Percentiles rank a stretch among this genome's conserved stretches.
phyloP scores from a whole-genome alignment of 2,888 invertebrate species.

The Muscina levida region DNA sequence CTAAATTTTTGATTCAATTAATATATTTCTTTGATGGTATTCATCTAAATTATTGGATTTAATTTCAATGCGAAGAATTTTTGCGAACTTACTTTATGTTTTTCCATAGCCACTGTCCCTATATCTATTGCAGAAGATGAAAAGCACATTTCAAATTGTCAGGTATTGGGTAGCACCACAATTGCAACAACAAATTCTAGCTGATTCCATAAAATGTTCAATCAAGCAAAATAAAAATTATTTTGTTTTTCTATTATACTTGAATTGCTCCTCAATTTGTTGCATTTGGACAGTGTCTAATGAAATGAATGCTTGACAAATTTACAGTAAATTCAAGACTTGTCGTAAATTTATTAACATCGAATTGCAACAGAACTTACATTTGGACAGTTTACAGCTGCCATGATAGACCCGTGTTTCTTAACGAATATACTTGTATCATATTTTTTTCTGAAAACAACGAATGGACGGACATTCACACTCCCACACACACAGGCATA shows the following conservation, averaged over 20 bases:
- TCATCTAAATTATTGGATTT: too few relatives aligned
- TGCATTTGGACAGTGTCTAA: constrained; percentile 10
- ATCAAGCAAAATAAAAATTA: not conserved
- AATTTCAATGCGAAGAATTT: too few relatives aligned
- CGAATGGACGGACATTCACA: constrained; percentile 30
- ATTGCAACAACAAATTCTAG: too few relatives aligned
- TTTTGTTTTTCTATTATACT: not conserved
- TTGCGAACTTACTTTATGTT: too few relatives aligned
- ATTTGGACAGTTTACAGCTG: constrained; percentile 23
- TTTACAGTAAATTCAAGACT: constrained; percentile 36
- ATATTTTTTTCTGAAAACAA: not conserved
- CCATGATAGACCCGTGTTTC: too few relatives aligned
- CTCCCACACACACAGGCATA: constrained; percentile 1
- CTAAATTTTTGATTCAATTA: too few relatives aligned
- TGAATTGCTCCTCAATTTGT: constrained; percentile 3
- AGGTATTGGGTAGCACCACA: too few relatives aligned
- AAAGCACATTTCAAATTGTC: too few relatives aligned
- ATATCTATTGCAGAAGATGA: too few relatives aligned
- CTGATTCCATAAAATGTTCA: too few relatives aligned
- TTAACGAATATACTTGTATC: not conserved
- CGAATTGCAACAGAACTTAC: constrained; percentile 24
- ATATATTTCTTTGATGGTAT: too few relatives aligned
- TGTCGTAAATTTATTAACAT: constrained; percentile 47
- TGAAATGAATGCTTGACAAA: constrained; percentile 58
- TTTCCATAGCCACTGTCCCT: too few relatives aligned